Evolutionary conservation across 2,888 invertebrate genomes (phyloP).

Genomic region (Leucophenga montana): DNA sequence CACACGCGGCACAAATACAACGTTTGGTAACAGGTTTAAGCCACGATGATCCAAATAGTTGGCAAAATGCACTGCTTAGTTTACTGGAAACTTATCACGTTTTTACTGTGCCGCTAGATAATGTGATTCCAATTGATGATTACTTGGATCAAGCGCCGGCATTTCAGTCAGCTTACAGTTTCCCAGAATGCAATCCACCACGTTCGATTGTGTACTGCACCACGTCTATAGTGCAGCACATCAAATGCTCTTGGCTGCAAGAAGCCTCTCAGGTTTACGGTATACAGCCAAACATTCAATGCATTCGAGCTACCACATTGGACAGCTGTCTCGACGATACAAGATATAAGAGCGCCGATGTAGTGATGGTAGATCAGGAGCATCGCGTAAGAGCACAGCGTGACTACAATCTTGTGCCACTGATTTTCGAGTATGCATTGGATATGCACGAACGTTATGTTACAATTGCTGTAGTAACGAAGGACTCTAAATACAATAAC

Average conservation of each 20-base stretch:
- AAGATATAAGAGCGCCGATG: conserved; percentile 78
- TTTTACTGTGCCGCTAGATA: conserved; percentile 75
- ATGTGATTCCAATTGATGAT: conserved; percentile 79
- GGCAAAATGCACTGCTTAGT: conserved; percentile 77
- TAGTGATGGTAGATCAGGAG: conserved; percentile 82
- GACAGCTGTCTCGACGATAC: conserved; percentile 82
- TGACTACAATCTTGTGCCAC: conserved; percentile 72
- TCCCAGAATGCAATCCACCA: conserved; percentile 80
- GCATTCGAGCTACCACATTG: conserved; percentile 77
- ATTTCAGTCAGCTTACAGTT: conserved; percentile 80
- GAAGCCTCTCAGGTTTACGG: conserved; percentile 84
- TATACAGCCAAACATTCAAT: conserved; percentile 85
- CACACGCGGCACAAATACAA: conserved; percentile 75
- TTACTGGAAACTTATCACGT: conserved; percentile 78
- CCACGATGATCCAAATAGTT: conserved; percentile 71
- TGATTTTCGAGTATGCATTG: conserved; percentile 67
- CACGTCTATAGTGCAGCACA: conserved; percentile 79
- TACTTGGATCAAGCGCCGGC: conserved; percentile 79
- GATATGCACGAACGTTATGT: conserved; percentile 71
- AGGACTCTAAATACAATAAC: conserved; percentile 75
- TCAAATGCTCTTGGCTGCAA: conserved; percentile 86
- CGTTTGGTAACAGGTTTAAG: conserved; percentile 73
- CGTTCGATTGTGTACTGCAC: conserved; percentile 80
- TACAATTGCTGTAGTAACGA: conserved; percentile 80
- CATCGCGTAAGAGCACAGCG: conserved; percentile 80